Evolutionary conservation across 2,797 vertebrate species (phyloP), one percentile per base, ranked within the genome.

Genomic region (Danio choprae): DNA sequence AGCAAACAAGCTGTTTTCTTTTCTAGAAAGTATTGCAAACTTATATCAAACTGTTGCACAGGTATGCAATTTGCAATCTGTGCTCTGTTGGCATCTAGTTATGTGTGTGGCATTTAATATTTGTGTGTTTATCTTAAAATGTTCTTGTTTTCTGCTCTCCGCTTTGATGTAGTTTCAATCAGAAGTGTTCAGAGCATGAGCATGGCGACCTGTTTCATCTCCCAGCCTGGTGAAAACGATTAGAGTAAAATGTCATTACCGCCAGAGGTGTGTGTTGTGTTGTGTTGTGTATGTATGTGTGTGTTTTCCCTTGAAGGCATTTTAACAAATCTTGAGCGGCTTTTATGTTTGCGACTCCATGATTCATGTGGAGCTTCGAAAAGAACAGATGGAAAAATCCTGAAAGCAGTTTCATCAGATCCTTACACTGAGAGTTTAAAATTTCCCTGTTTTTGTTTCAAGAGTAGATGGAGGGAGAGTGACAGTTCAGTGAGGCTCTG

Each of bases 301-400:
- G 7, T 81, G 79, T 80, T 80, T 82, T 86, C 87, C 80, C 80
- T 38, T 68, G 69, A 55, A 73, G 80, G 85, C 79, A 86, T 89
- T 88, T 86, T 87, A 76, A 86, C 82, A 81, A 77, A 74, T 82
- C 86, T 89, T 80, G 29, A 29, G 68, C 73, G 72, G 41, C 73
- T 73, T 85, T 82, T 83, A 80, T 84, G 72, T 16, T 44, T 43
- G 59, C 72, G 81, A 72, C 77, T 76, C 46, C 64, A 72, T 79
- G 75, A 68, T 77, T 79, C 67, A 81, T 62, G 72, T 53, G 55
- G 46, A 22, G 55, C 59, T 75, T 60, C 29, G 62, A 58, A 79
- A 63, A 68, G 16, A 82, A 75, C 78, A 75, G 68, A 82, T 81
- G 77, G 81, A 82, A 82, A 83, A 81, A 81, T 58, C 44, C 76